Percentiles rank a stretch among this genome's conserved stretches.
These are phyloP conservation scores for Armadillidium nasatum DNA, from an alignment of 1,140 invertebrate genomes.

Conservation along the genomic window DNA sequence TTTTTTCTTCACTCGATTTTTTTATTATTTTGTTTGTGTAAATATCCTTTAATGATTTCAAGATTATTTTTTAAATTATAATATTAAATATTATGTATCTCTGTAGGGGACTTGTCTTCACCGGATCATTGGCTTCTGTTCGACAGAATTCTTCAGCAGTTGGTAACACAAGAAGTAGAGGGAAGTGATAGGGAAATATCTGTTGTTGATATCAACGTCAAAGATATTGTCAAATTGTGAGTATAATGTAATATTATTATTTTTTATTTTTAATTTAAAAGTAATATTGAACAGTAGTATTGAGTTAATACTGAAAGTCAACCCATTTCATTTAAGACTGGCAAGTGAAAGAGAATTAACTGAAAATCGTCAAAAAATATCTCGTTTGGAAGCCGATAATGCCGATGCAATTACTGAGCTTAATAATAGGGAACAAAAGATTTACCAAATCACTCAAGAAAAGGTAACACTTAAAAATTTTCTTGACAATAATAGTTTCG, in stretches of 20 bases:
- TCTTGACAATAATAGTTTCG: too few species aligned
- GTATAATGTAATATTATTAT: slow-evolving; percentile 44
- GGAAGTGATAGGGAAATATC: slow-evolving; percentile 75
- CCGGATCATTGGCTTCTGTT: slow-evolving; percentile 82
- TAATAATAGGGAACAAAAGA: not conserved
- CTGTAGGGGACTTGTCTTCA: not conserved
- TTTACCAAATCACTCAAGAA: slow-evolving; percentile 26
- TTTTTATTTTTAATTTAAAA: not conserved
- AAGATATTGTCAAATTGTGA: slow-evolving; percentile 78
- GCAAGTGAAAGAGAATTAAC: slow-evolving; percentile 22
- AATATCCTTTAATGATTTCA: too few species aligned
- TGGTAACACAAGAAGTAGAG: slow-evolving; percentile 75
- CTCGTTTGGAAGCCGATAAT: slow-evolving; percentile 11
- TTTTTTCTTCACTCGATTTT: too few species aligned
- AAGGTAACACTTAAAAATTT: slow-evolving; percentile 14
- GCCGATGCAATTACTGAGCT: slow-evolving; percentile 24
- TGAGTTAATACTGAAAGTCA: not conserved
- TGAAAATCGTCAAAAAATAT: slow-evolving; percentile 4
- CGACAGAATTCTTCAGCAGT: slow-evolving; percentile 92
- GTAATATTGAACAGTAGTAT: not conserved
- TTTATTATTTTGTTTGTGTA: too few species aligned
- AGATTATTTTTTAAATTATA: too few species aligned
- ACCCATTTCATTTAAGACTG: not conserved
- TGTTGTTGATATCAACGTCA: slow-evolving; percentile 83
- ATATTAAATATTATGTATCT: too few species aligned